Evolutionary conservation across 2,113 vertebrate genomes (phyloP), one percentile per base, ranked within the genome.

Genomic region (Clinocottus analis): DNA sequence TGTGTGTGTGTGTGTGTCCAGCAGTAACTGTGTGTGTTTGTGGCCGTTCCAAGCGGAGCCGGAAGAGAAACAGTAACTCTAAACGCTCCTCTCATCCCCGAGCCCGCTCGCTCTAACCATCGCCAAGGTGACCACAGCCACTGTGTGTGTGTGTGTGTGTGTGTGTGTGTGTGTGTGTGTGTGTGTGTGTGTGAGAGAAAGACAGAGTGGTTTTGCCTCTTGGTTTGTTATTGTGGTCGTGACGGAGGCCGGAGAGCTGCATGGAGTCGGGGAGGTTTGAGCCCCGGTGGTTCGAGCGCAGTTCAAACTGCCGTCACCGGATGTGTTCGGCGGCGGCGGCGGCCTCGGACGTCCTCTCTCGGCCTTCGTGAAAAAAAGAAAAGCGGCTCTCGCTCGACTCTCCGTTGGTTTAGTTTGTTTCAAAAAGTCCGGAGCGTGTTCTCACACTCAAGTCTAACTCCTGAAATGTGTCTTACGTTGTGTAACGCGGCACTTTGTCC

Each of bases 11-110:
- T n/a, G n/a, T n/a, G n/a, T n/a, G n/a, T n/a, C n/a, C n/a, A n/a
- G n/a, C 29, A 84, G 74, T 93, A 90, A 92, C 83, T 86, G 90
- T 80, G 75, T 80, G 75, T 91, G 89, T 86, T 93, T 81, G 93
- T 94, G 90, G 92, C 90, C 92, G 82, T 83, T 86, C 86, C 9
- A 23, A 80, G 91, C 83, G 12, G 62, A 88, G 92, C 89, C 87
- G 80, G 86, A 72, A 85, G 85, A 87, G 89, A 94, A 90, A 87
- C 82, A 75, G 94, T 93, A 96, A 96, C 73, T 19, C 83, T 90
- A 95, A 94, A 91, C 91, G 85, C 65, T 47, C 58, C 67, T 84
- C 74, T 89, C 85, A 67, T 79, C 67, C 56, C 39, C 75, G 19
- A 83, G n/a, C 64, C 90, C 82, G 21, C 73, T 89, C 74, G 89